Conservation (phyloP, 2,888 invertebrate genomes). For the Nomada ferruginata region DNA sequence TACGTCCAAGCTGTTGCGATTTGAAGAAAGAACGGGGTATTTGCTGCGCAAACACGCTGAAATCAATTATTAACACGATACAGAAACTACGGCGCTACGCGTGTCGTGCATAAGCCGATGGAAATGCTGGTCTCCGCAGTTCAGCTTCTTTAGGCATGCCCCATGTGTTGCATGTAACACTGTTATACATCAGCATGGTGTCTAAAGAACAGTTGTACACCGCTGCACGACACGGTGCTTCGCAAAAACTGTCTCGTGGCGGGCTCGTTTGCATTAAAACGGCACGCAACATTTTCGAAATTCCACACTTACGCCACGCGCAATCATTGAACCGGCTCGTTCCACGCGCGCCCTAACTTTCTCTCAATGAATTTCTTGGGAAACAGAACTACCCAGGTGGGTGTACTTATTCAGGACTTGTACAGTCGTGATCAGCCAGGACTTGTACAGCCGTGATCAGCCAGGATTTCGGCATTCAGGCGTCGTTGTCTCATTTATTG, state of each 20-base stretch:
- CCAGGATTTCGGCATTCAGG: not conserved
- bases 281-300: constrained; percentile 47
- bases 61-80: constrained; percentile 40
- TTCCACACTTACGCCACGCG: constrained; percentile 25
- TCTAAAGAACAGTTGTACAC: constrained; percentile 43
- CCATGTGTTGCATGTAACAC: constrained; percentile 48
- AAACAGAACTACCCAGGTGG: not conserved
- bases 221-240: constrained; percentile 27
- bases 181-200: constrained; percentile 37
- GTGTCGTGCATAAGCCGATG: constrained; percentile 9
- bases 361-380: constrained; percentile 19
- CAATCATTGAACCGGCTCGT: not conserved
- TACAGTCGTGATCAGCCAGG: not conserved
- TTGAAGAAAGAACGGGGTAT: not conserved
- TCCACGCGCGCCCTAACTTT: not conserved
- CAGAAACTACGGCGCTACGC: constrained; percentile 10
- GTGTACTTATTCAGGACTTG: no score
- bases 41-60: not conserved
- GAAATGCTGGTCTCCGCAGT: constrained; percentile 23
- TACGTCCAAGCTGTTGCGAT: not conserved
- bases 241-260: constrained; percentile 30
- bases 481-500: not conserved
- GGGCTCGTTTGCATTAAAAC: constrained; percentile 20
- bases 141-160: constrained; percentile 45
- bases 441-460: not conserved